phyloP scores from a whole-genome alignment of 2,113 vertebrate species.

The Cephalophus harveyi region DNA sequence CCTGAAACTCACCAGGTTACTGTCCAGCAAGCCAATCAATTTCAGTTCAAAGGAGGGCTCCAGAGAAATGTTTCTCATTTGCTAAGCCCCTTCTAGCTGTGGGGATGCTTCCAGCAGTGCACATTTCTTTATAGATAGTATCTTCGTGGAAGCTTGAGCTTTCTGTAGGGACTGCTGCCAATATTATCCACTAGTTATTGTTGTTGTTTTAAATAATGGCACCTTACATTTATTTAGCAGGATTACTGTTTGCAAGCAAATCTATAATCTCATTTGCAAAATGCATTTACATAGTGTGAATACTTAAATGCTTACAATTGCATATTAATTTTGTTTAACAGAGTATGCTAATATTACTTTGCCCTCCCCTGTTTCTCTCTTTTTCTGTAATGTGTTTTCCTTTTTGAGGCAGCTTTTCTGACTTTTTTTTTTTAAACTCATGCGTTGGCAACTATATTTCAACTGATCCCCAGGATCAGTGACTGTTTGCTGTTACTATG shows the following conservation, averaged over 20 bases:
- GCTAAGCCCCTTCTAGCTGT: background rate
- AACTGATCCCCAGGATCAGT: background rate
- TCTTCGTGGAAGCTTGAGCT: conserved; percentile 12
- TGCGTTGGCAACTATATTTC: background rate
- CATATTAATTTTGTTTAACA: conserved; percentile 22
- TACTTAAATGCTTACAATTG: background rate
- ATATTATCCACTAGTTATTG: background rate
- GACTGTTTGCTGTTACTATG: background rate
- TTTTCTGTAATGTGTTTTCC: background rate
- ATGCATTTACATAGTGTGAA: conserved; percentile 7
- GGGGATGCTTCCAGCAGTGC: background rate
- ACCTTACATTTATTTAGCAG: conserved; percentile 47
- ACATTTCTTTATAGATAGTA: conserved; percentile 6
- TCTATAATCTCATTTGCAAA: conserved; percentile 54
- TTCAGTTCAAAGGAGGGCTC: background rate
- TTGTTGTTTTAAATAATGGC: conserved; percentile 39
- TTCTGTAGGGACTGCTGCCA: conserved; percentile 15
- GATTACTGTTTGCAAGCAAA: conserved; percentile 48
- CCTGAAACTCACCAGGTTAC: background rate
- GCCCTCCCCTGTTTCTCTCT: background rate
- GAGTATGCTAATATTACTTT: conserved; percentile 9
- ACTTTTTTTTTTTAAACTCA: background rate
- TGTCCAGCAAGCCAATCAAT: background rate
- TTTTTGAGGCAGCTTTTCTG: background rate
- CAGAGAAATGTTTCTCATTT: background rate